Percentiles rank a stretch among this genome's conserved stretches.
Conservation (phyloP, 2,888 invertebrate genomes). For the Cartodere bifasciata region DNA sequence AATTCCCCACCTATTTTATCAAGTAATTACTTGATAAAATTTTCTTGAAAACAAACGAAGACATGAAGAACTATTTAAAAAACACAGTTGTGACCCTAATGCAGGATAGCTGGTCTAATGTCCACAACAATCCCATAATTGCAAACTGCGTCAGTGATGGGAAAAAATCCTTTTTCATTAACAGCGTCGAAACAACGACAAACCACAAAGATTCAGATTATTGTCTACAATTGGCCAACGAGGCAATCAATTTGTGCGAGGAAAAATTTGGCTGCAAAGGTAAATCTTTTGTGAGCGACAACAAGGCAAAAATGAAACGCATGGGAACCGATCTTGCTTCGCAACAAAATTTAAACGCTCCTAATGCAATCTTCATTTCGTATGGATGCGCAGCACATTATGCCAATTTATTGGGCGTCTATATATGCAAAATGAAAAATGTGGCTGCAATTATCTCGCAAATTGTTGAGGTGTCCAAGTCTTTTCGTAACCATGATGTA, state of each 20-base stretch:
- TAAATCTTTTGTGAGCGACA: conserved; percentile 9
- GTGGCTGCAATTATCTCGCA: conserved; percentile 5
- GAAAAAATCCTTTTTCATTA: conserved; percentile 7
- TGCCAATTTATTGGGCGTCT: conserved; percentile 6
- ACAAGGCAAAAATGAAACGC: conserved; percentile 8
- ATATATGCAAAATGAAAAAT: no score
- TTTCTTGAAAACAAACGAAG: conserved; percentile 4
- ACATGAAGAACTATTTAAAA: conserved; percentile 6
- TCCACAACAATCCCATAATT: conserved; percentile 8
- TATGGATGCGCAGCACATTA: conserved; percentile 9
- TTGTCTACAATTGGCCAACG: conserved; percentile 8
- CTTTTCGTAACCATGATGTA: conserved; percentile 1
- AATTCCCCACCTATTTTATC: no score
- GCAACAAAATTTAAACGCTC: conserved; percentile 6
- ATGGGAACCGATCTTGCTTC: conserved; percentile 4
- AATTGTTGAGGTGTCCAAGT: conserved; percentile 7
- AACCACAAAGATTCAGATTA: conserved; percentile 8
- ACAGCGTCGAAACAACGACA: conserved; percentile 3
- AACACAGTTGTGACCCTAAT: conserved; percentile 9
- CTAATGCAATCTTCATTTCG: conserved; percentile 5
- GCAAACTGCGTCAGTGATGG: no score
- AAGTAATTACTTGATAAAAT: conserved; percentile 8
- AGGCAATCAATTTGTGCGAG: conserved; percentile 7
- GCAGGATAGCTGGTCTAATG: conserved; percentile 9
- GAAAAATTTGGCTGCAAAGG: conserved; percentile 6